Evolutionary conservation across 2,888 invertebrate species (phyloP), one percentile per base, ranked within the genome.

Genomic region (Lithophane ornitopus): DNA sequence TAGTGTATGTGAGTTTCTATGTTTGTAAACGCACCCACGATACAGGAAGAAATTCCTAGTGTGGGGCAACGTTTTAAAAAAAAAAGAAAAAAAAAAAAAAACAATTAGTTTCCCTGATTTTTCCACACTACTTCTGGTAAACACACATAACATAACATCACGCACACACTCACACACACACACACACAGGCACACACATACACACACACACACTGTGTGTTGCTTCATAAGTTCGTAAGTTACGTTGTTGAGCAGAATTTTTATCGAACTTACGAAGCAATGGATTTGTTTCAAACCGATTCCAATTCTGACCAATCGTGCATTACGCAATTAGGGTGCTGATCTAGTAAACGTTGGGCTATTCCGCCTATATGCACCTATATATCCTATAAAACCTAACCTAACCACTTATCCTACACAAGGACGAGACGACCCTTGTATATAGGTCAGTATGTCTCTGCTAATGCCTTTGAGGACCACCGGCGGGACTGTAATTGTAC

Each of bases 401-500:
- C 41, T 16, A 6, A 19, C 14, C 22, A 26, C 46, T 70, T 78
- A 58, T 4, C 39, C 2, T 34, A 9, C 3, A 8, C 12, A 62
- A 34, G 77, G 7, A 4, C 12, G n/a, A 4, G 7, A 22, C 22
- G 26, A 34, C 41, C 39, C 26, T 44, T 26, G 9, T 54, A 74
- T 34, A n/a, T 82, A 72, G 78, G 82, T 68, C 70, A 82, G 44
- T 62, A 3, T 80, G 65, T 76, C 81, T 52, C 59, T 14, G n/a
- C 2, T 52, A 56, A 71, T 71, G 14, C 78, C 66, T 58, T 41
- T 26, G 52, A 54, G 76, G 49, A 59, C n/a, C 46, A 26, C 81
- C 39, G 44, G 9, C 26, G 72, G 58, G 39, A 11, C 19, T n/a
- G 67, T 76, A 63, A 65, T 72, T 59, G 62, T 68, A 67, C 52